These are phyloP conservation scores for Tiphia femorata DNA, from an alignment of 2,888 invertebrate genomes.

Conservation along the genomic window DNA sequence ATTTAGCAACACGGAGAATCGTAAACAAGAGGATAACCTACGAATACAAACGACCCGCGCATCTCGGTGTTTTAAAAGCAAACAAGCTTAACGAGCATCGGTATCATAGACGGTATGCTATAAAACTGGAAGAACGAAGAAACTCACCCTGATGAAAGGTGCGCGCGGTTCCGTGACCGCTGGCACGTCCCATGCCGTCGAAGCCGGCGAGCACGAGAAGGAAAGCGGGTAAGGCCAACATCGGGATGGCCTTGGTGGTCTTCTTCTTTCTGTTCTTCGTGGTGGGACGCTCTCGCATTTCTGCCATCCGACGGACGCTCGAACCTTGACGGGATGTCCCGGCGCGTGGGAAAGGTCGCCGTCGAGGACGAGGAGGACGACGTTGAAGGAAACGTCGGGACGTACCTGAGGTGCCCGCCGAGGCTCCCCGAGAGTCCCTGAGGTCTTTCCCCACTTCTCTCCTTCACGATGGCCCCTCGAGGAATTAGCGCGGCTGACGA, in stretches of 20 bases:
- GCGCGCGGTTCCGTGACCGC: slow-evolving; percentile 21
- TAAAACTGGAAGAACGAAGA: background rate
- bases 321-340: background rate
- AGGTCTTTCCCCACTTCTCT: background rate
- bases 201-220: slow-evolving; percentile 35
- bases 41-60: too few species aligned
- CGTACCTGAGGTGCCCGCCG: too few species aligned
- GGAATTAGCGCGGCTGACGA: slow-evolving; percentile 42
- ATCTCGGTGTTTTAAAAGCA: too few species aligned
- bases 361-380: background rate
- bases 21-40: too few species aligned
- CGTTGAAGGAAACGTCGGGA: background rate
- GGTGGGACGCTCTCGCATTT: too few species aligned
- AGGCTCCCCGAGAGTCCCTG: too few species aligned
- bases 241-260: background rate
- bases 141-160: slow-evolving; percentile 36
- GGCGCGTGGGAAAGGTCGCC: background rate
- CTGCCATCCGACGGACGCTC: background rate
- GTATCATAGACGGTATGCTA: too few species aligned
- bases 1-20: too few species aligned
- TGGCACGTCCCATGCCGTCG: slow-evolving; percentile 40
- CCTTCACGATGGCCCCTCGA: slow-evolving; percentile 7
- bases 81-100: too few species aligned
- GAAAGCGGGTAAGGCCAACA: background rate
- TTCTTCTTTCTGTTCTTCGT: background rate